Conservation (phyloP, 2,113 vertebrate species). For the Hymenochirus boettgeri region DNA sequence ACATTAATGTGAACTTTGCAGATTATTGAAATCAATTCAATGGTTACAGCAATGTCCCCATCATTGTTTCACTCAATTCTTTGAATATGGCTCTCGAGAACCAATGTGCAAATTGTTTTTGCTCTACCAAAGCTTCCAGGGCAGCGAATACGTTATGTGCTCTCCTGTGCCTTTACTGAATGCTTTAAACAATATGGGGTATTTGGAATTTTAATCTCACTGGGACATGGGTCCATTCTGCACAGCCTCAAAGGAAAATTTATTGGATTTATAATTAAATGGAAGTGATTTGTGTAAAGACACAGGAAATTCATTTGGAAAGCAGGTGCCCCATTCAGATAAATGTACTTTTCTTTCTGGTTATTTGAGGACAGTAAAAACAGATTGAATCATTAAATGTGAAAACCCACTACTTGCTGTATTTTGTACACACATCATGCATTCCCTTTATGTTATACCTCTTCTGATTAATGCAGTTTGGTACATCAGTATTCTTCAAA, state of each 20-base stretch:
- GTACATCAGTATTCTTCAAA: too few relatives aligned
- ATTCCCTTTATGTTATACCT: too few relatives aligned
- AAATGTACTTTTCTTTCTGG: too few relatives aligned
- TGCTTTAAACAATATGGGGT: background rate
- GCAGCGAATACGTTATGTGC: slow-evolving; percentile 6
- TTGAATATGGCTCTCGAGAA: slow-evolving; percentile 2
- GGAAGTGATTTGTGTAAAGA: background rate
- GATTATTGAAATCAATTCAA: slow-evolving; percentile 27
- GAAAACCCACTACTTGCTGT: too few relatives aligned
- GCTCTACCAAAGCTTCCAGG: slow-evolving; percentile 10
- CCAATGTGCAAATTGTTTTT: slow-evolving; percentile 13
- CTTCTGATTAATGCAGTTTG: too few relatives aligned
- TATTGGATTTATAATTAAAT: background rate
- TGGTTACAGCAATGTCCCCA: slow-evolving; percentile 19
- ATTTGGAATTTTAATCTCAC: background rate
- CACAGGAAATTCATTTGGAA: too few relatives aligned
- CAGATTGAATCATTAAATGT: too few relatives aligned
- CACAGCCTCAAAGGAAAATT: background rate
- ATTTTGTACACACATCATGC: too few relatives aligned
- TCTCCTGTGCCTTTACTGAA: background rate
- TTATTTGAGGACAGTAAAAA: too few relatives aligned
- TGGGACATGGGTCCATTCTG: too few relatives aligned
- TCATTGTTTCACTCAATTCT: slow-evolving; percentile 15
- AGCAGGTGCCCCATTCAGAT: background rate
- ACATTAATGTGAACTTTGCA: too few relatives aligned